Base-by-base conservation (phyloP, 1,140 invertebrate species). In the Lordiphosa stackelbergi region DNA sequence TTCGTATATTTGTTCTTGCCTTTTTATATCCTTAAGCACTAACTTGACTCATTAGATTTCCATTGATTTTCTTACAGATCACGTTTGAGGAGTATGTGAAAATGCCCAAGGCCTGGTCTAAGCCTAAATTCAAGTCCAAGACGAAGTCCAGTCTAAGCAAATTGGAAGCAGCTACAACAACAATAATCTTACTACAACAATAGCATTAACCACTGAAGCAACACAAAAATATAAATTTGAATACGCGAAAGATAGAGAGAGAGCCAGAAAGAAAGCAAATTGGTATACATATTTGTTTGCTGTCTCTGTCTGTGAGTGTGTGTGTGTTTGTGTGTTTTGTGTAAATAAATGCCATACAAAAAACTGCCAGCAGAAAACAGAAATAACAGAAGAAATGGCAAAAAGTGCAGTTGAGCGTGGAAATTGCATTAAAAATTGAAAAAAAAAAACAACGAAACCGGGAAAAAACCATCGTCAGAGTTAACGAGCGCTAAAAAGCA, bases 381-480 rank as follows among this genome's bases (percentile, higher is more conserved):
- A 43, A 69, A 69, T 57, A 73, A 58, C 34, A 59, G 65, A 55
- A 54, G 56, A 74, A 57, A 74, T 61, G 55, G 71, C 66, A 75
- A 75, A 79, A 79, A 79, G 75, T 75, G 75, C 75, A 79, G 71
- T 79, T 71, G 74, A 79, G 75, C 75, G 75, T 79, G 75, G 75
- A 79, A 79, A 79, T 79, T 79, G 75, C 75, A 79, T 75, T 79
- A 79, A 79, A 81, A 75, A 81, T 79, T 75, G 68, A 83, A 59
- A 69, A 75, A 75, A 73, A 73, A 57, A 19, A 53, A 73, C 51
- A 51, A 69, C 62, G 57, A 61, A 59, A 43, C 38, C 16, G 38
- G 28, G 22, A 31, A 63, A 66, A 66, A 36, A 62, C 19, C 57
- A 74, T 37, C 60, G 69, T 57, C 24, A 49, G 35, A 69, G 74